Base-by-base conservation (phyloP, 2,888 invertebrate species). In the Neoaliturus tenellus region DNA sequence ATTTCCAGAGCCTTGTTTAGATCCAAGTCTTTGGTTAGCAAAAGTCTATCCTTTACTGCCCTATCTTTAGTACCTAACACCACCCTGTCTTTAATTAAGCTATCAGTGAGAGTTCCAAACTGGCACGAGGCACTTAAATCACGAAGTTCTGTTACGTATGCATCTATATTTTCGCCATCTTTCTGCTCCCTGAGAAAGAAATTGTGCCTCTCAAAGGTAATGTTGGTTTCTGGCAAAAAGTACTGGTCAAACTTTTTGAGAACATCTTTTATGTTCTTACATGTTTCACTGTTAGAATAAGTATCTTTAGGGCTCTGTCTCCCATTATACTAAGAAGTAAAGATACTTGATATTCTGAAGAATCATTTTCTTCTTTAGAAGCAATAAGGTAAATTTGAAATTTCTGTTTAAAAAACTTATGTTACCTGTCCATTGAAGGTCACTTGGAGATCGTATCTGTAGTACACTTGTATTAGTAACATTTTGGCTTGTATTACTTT, bases 1-100 rank as follows among this genome's bases (percentile, higher is more conserved):
- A 73, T 73, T 14, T 73, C 39, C 17, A 73, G 23, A 41, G 35
- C 39, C 20, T 73, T 73, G 20, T 73, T 73, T 73, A 73, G 25
- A 20, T 73, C 35, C 14, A 73, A 12, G 10, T 73, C 31, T 17
- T 25, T 25, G 20, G n/a, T 71, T 31, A 35, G 35, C 17, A 35
- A 20, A 20, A 73, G 51, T 10, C 51, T 51, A 20, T 51, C 51
- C 23, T 51, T 51, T 23, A 51, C 51, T 51, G 51, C 51, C 44
- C 73, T 73, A n/a, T 69, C 73, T 73, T 44, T 73, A 23, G 39
- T 73, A 8, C 73, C 73, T 25, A 73, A 39, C 23, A 73, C 73
- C 23, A 35, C 25, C 39, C 35, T 73, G 39, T 73, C 73, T 5
- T 14, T 73, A 14, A 73, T 73, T 6, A 35, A n/a, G 10, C 73